phyloP scores from a whole-genome alignment of 1,140 invertebrate species.

The Heliconius congener region DNA sequence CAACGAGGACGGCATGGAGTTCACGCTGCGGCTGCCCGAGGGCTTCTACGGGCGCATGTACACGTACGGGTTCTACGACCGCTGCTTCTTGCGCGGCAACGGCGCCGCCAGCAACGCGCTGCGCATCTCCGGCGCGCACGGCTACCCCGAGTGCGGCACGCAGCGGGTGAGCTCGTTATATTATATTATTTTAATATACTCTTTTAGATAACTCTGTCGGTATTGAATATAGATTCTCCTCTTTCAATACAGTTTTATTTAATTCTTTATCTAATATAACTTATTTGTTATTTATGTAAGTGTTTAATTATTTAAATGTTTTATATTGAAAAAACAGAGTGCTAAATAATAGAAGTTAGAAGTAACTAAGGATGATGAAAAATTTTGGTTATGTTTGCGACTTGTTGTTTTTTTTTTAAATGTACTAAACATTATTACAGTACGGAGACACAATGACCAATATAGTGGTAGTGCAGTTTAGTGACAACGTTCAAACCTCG shows the following conservation, averaged over 20 bases:
- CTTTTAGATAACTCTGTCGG: too few species aligned
- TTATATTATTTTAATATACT: not conserved
- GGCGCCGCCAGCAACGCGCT: constrained; percentile 92
- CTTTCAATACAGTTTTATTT: too few species aligned
- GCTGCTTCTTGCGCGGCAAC: constrained; percentile 94
- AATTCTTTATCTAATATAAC: too few species aligned
- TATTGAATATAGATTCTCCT: too few species aligned
- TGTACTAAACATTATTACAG: constrained; percentile 73
- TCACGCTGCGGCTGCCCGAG: constrained; percentile 92
- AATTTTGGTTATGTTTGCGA: too few species aligned
- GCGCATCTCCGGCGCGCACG: constrained; percentile 92
- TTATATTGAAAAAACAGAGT: too few species aligned
- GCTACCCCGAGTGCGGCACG: constrained; percentile 95
- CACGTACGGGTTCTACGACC: constrained; percentile 94
- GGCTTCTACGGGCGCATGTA: constrained; percentile 95
- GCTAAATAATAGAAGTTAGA: too few species aligned
- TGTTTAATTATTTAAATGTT: too few species aligned
- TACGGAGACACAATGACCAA: constrained; percentile 96
- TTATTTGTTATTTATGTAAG: too few species aligned
- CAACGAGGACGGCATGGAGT: constrained; percentile 96
- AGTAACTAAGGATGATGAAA: too few species aligned
- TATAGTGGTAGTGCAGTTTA: constrained; percentile 96
- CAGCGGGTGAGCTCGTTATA: constrained; percentile 82
- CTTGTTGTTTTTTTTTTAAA: too few species aligned
- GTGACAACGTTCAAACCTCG: constrained; percentile 95